These are phyloP conservation scores for Phyto melanocephala DNA, from an alignment of 2,888 invertebrate species.

Conservation along the genomic window DNA sequence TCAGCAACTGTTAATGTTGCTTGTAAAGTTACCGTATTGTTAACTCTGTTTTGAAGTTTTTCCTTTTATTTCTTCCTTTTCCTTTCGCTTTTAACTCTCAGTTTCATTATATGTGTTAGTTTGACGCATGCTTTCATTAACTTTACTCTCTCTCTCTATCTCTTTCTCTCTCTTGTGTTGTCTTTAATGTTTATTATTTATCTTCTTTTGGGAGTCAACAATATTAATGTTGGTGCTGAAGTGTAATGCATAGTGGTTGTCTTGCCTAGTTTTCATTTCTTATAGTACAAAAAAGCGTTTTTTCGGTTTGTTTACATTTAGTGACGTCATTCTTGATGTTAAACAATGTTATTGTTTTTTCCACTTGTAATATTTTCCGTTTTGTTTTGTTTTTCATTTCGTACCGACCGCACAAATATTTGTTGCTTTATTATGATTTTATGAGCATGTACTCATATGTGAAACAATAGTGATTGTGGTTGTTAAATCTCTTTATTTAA, in stretches of 20 bases:
- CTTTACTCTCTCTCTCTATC: background rate
- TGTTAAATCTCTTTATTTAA: too few relatives aligned
- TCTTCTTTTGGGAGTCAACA: background rate
- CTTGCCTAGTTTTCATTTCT: background rate
- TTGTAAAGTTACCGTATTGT: constrained; percentile 59
- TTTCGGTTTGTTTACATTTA: constrained; percentile 52
- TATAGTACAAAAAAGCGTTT: background rate
- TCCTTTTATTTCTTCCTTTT: background rate
- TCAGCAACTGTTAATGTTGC: constrained; percentile 53
- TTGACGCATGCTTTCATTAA: constrained; percentile 30
- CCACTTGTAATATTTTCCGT: background rate
- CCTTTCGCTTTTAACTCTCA: constrained; percentile 40
- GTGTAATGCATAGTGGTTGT: background rate
- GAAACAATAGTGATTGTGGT: too few relatives aligned
- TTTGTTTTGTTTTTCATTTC: background rate
- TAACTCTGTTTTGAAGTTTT: constrained; percentile 54
- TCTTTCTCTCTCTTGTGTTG: background rate
- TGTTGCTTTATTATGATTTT: constrained; percentile 35
- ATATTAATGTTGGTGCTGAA: background rate
- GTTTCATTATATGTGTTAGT: constrained; percentile 24
- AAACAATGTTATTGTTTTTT: constrained; percentile 4
- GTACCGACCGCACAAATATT: constrained; percentile 34
- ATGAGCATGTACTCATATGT: background rate
- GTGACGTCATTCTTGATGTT: constrained; percentile 42
- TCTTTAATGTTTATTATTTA: too few relatives aligned